phyloP scores from a whole-genome alignment of 2,113 vertebrate genomes.

The Dendrocopos noguchii region DNA sequence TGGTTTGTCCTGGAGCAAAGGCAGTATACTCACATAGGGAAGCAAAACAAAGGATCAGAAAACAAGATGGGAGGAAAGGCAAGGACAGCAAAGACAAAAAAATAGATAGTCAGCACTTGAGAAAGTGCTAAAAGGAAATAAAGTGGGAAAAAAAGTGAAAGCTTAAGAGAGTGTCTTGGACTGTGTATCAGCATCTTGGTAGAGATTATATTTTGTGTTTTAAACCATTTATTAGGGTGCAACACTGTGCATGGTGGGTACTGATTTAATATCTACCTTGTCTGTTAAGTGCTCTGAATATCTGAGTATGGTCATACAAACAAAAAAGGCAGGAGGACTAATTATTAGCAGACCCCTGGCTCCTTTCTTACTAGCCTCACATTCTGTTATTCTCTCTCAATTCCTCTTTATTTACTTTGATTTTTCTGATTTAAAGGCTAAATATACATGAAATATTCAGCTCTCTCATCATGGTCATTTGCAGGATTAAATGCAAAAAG shows the following conservation, averaged over 20 bases:
- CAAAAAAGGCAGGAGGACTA: constrained; percentile 6
- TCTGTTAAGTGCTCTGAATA: constrained; percentile 1
- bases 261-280: constrained; percentile 23
- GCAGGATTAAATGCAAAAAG: constrained; percentile 39
- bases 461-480: constrained; percentile 8
- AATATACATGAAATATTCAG: constrained; percentile 18
- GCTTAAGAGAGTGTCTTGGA: constrained; percentile 29
- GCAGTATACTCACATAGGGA: constrained; percentile 59
- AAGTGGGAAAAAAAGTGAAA: constrained; percentile 33
- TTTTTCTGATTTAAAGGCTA: constrained; percentile 20
- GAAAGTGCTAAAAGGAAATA: constrained; percentile 59
- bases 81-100: constrained; percentile 53
- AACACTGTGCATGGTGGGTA: not conserved
- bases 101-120: constrained; percentile 24
- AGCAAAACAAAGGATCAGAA: constrained; percentile 51
- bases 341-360: constrained; percentile 19
- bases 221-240: not conserved
- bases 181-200: constrained; percentile 11
- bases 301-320: constrained; percentile 24
- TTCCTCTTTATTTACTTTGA: not conserved
- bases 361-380: constrained; percentile 28
- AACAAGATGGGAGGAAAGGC: constrained; percentile 61
- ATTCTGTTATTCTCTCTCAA: not conserved
- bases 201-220: not conserved
- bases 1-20: constrained; percentile 74